These are phyloP conservation scores for Proisotoma minuta DNA, from an alignment of 2,888 invertebrate species.

Conservation along the genomic window DNA sequence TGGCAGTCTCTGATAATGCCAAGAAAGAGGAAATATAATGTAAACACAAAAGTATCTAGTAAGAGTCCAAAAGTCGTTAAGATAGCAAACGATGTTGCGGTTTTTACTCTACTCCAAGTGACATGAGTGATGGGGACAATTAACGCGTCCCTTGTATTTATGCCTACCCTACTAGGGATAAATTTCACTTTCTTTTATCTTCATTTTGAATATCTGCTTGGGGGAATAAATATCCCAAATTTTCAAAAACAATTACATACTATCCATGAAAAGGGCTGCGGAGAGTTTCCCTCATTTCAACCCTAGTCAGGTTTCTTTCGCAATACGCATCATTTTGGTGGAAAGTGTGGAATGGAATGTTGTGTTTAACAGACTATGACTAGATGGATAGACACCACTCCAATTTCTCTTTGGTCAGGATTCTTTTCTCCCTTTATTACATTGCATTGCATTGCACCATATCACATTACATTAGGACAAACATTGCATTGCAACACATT, in stretches of 20 bases:
- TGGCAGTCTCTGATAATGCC: too few species aligned
- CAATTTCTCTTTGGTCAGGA: neutral
- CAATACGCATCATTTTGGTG: constrained; percentile 1
- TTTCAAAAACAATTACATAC: neutral
- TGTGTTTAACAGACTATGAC: neutral
- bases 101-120: too few species aligned
- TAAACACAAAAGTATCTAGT: too few species aligned
- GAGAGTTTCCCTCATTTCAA: constrained; percentile 12
- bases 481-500: constrained; percentile 10
- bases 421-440: constrained; percentile 18
- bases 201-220: neutral
- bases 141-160: neutral
- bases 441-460: constrained; percentile 29
- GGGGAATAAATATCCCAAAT: neutral
- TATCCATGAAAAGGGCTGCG: neutral
- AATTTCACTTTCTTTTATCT: neutral
- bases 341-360: neutral
- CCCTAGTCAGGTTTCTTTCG: constrained; percentile 10
- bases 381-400: neutral
- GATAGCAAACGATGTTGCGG: too few species aligned
- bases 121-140: neutral
- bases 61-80: too few species aligned
- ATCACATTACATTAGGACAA: constrained; percentile 31
- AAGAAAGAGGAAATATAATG: too few species aligned
- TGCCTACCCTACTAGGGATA: too few species aligned